phyloP scores from a whole-genome alignment of 2,797 vertebrate species.

The Pipistrellus kuhlii region DNA sequence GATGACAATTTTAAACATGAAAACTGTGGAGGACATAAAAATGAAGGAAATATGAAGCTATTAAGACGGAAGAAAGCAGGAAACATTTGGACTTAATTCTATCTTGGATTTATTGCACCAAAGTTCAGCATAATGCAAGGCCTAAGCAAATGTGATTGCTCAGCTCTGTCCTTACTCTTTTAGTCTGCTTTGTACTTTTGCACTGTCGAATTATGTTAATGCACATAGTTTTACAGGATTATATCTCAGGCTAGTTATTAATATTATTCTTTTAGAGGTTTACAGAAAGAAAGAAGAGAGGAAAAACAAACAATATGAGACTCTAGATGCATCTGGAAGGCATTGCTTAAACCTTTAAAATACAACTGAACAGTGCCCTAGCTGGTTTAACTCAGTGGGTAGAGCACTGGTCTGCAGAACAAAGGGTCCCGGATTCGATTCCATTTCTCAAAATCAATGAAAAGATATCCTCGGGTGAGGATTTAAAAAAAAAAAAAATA shows the following conservation, averaged over 20 bases:
- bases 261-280: conserved; percentile 56
- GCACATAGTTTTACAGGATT: conserved; percentile 45
- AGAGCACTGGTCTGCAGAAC: no score
- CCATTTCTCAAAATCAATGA: no score
- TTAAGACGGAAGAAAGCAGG: conserved; percentile 77
- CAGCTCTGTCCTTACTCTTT: conserved; percentile 56
- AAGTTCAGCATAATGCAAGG: conserved; percentile 59
- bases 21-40: conserved; percentile 68
- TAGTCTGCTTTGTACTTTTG: conserved; percentile 58
- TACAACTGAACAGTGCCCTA: not conserved
- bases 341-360: conserved; percentile 17
- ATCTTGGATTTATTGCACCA: conserved; percentile 72
- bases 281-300: not conserved
- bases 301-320: conserved; percentile 23
- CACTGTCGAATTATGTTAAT: conserved; percentile 59
- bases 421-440: no score
- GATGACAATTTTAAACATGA: conserved; percentile 73
- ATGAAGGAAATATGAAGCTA: conserved; percentile 68
- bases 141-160: conserved; percentile 52
- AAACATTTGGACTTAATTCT: conserved; percentile 83
- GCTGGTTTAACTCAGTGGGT: no score
- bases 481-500: not conserved
- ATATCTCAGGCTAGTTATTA: conserved; percentile 40
- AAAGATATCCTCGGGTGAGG: no score
- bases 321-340: not conserved